Percentiles rank a stretch among this genome's conserved stretches.
phyloP scores from a whole-genome alignment of 1,140 invertebrate species.

The Campoletis sonorensis region DNA sequence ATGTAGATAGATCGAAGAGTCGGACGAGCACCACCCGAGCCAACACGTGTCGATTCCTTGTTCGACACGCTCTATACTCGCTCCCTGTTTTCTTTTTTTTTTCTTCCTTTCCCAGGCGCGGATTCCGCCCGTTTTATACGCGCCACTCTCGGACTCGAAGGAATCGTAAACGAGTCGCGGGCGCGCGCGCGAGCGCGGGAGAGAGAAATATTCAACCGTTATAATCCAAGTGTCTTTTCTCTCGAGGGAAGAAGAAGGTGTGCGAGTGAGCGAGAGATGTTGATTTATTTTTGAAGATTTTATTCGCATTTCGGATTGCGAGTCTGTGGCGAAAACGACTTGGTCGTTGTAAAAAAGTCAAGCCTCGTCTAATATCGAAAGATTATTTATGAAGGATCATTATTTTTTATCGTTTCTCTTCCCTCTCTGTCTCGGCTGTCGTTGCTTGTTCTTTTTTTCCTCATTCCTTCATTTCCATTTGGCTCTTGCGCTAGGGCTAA shows the following conservation, averaged over 20 bases:
- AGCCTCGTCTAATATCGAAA: not conserved
- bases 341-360: not conserved
- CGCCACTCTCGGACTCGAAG: not conserved
- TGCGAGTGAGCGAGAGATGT: not conserved
- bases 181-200: not conserved
- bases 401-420: not conserved
- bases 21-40: not conserved
- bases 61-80: conserved; percentile 16
- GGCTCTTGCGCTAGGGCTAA: not conserved
- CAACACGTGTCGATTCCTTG: conserved; percentile 13
- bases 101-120: not conserved
- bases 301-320: not conserved
- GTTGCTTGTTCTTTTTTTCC: not conserved
- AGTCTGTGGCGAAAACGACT: not conserved
- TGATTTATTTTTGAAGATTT: conserved; percentile 12
- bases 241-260: not conserved
- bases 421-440: too few species aligned
- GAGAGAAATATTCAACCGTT: conserved; percentile 41
- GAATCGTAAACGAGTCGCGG: conserved; percentile 12
- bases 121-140: not conserved
- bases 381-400: not conserved
- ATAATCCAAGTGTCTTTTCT: conserved; percentile 37
- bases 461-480: not conserved
- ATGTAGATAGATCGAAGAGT: not conserved
- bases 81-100: conserved; percentile 13